Conservation (phyloP, 1,140 invertebrate genomes). For the Drosophila pruinosa region DNA sequence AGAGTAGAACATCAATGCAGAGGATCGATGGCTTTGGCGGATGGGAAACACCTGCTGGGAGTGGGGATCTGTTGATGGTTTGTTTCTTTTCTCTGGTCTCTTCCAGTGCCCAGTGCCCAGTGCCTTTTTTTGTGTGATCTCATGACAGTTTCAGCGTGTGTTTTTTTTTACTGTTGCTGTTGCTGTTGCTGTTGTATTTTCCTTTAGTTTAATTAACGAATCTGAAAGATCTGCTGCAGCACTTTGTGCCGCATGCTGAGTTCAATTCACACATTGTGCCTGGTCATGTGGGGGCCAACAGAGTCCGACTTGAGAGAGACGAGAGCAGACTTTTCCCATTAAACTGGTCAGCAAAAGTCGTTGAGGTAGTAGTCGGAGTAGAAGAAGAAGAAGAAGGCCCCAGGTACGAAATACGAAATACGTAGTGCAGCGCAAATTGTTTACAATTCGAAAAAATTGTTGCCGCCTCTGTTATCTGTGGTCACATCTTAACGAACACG, state of each 20-base stretch:
- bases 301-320: background rate
- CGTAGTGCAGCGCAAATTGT: constrained; percentile 69
- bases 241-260: constrained; percentile 36
- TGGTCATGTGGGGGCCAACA: background rate
- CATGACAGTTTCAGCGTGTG: constrained; percentile 31
- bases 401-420: background rate
- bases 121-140: background rate
- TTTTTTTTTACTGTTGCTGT: background rate
- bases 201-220: constrained; percentile 64
- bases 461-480: constrained; percentile 64
- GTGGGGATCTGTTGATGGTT: background rate
- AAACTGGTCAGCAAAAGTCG: background rate
- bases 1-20: no score
- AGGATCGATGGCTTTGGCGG: background rate
- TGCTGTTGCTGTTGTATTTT: background rate
- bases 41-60: background rate
- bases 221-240: constrained; percentile 39
- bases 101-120: no score
- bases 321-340: constrained; percentile 52
- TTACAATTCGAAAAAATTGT: constrained; percentile 73
- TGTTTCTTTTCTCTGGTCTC: background rate
- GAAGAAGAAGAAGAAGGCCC: background rate
- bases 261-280: constrained; percentile 52
- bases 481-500: constrained; percentile 70
- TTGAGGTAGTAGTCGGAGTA: background rate